Base-by-base conservation (phyloP, 2,113 vertebrate species). In the Pavo muticus region DNA sequence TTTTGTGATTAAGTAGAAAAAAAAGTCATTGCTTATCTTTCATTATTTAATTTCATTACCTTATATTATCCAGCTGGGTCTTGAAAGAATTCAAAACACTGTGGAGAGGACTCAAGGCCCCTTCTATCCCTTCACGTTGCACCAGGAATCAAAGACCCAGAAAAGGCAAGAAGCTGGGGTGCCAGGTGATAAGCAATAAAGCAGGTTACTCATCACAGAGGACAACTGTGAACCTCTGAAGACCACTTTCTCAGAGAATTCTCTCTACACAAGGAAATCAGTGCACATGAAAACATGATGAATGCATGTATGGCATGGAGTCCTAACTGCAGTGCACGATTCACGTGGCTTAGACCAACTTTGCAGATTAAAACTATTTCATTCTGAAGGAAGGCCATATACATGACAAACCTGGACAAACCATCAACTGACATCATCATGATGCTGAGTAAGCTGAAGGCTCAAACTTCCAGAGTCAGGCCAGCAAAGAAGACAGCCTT, bases 301-400 rank as follows among this genome's bases (percentile, higher is more conserved):
- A 37, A 67, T 9, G 11, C 10, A 63, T 1, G 3, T 17, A 54
- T 1, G 70, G 40, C 9, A 54, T 0, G 30, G n/a, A n/a, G 40
- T 45, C 30, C 27, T 20, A 39, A 65, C n/a, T 57, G 57, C 29
- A 18, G 5, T 16, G 8, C 21, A 45, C 10, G 35, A 35, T 11
- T 64, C 30, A 54, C 29, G 11, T 3, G 32, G 67, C 32, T 35
- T 9, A 56, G 14, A 67, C 11, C 71, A 45, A 40, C 48, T 42
- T 40, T 14, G 37, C 4, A 19, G 61, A 70, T 15, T 20, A 73
- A 81, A 29, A 37, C 13, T 44, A 47, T 42, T 60, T 63, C 12
- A 30, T 39, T 32, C 67, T 67, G 72, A 82, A 89, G 52, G 9
- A 35, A 24, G 15, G 48, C 45, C 47, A 24, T 18, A 60, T 29